Evolutionary conservation across 1,140 invertebrate species (phyloP).

Genomic region (Mactra quadrangularis): DNA sequence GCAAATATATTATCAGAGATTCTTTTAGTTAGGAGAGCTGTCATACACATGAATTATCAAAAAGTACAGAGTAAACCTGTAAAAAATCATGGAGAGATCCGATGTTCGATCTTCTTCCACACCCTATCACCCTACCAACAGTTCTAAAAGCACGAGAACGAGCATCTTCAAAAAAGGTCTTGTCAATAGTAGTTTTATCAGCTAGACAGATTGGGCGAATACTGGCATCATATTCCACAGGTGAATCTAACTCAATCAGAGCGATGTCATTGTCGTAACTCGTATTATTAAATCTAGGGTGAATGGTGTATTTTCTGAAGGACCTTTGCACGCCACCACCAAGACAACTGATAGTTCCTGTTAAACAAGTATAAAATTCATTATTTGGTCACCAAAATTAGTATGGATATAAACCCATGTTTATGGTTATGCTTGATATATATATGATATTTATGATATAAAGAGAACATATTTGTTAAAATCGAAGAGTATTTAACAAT

Average conservation of each 20-base stretch:
- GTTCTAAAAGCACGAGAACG: conserved; percentile 52
- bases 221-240: conserved; percentile 64
- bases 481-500: too few species aligned
- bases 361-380: not conserved
- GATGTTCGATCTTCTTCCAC: too few species aligned
- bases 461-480: too few species aligned
- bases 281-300: conserved; percentile 62
- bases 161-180: conserved; percentile 63
- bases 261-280: conserved; percentile 76
- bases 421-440: too few species aligned
- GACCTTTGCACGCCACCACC: conserved; percentile 46
- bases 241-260: conserved; percentile 71
- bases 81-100: too few species aligned
- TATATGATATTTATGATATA: too few species aligned
- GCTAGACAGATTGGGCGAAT: conserved; percentile 74
- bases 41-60: too few species aligned
- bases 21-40: too few species aligned
- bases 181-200: conserved; percentile 63
- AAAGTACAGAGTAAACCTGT: too few species aligned
- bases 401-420: too few species aligned
- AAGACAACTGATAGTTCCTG: conserved; percentile 1
- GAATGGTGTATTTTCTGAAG: conserved; percentile 52
- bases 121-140: conserved; percentile 73
- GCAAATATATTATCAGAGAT: too few species aligned
- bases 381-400: too few species aligned